phyloP scores from a whole-genome alignment of 2,888 invertebrate genomes.

The Atherix ibis region DNA sequence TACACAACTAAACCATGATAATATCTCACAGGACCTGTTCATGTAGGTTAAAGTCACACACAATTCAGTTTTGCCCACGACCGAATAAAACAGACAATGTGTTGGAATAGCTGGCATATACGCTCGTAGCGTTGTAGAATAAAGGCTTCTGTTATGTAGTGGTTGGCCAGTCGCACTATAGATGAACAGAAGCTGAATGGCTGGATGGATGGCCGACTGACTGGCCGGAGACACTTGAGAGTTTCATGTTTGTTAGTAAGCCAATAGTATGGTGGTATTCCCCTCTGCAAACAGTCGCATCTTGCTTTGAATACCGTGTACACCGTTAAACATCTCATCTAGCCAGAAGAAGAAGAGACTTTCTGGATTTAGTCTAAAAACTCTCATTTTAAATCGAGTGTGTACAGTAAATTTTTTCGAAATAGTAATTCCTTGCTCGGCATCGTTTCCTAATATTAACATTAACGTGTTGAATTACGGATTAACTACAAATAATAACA shows the following conservation, averaged over 20 bases:
- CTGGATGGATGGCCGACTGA: conserved; percentile 1
- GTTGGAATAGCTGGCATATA: too few relatives aligned
- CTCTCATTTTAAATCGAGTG: not conserved
- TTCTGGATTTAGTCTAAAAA: conserved; percentile 7
- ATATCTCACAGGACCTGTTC: too few relatives aligned
- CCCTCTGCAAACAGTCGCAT: conserved; percentile 37
- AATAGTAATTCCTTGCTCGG: not conserved
- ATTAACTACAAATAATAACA: not conserved
- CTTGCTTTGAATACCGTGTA: conserved; percentile 14
- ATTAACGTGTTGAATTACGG: not conserved
- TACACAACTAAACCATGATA: too few relatives aligned
- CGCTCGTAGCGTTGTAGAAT: too few relatives aligned
- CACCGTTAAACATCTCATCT: conserved; percentile 9
- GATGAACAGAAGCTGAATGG: too few relatives aligned
- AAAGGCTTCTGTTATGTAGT: too few relatives aligned
- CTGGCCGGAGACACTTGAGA: conserved; percentile 26
- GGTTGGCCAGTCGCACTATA: not conserved
- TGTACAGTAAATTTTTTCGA: not conserved
- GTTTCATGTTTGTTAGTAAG: conserved; percentile 35
- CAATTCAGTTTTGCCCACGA: too few relatives aligned
- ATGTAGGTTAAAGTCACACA: too few relatives aligned
- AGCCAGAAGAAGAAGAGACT: conserved; percentile 8
- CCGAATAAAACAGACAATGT: too few relatives aligned
- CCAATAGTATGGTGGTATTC: conserved; percentile 36
- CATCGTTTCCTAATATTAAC: not conserved